Percentiles rank a stretch among this genome's conserved stretches.
These are phyloP conservation scores for Odocoileus hemionus DNA, from an alignment of 2,113 vertebrate genomes.

Conservation along the genomic window DNA sequence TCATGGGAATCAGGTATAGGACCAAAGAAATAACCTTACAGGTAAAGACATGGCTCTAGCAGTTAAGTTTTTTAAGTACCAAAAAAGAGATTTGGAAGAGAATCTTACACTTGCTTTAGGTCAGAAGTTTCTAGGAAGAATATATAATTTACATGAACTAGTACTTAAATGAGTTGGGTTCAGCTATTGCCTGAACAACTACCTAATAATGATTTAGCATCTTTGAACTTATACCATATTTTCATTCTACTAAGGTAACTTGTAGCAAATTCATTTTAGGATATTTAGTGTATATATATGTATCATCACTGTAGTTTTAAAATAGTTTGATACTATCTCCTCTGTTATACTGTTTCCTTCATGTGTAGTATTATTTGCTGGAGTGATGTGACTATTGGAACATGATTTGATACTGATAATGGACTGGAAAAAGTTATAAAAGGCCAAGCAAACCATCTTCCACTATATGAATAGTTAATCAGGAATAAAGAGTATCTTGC, in stretches of 20 bases:
- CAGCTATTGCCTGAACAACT: not conserved
- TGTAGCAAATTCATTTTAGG: conserved; percentile 16
- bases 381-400: conserved; percentile 4
- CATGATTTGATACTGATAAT: conserved; percentile 33
- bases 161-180: not conserved
- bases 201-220: not conserved
- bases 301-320: not conserved
- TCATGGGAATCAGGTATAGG: not conserved
- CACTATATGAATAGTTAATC: conserved; percentile 44
- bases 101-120: conserved; percentile 18
- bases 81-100: not conserved
- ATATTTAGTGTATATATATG: not conserved
- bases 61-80: not conserved
- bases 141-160: not conserved
- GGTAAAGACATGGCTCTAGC: not conserved
- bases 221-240: not conserved
- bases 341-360: conserved; percentile 21
- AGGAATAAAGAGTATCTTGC: conserved; percentile 36
- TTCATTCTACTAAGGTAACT: conserved; percentile 20
- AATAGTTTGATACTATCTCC: not conserved
- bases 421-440: conserved; percentile 14
- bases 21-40: not conserved
- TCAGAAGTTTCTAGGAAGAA: not conserved
- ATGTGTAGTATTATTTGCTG: not conserved
- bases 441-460: not conserved